Percentiles rank a stretch among this genome's conserved stretches.
Conservation (phyloP, 2,888 invertebrate species). For the Hipparchia sbordonii region DNA sequence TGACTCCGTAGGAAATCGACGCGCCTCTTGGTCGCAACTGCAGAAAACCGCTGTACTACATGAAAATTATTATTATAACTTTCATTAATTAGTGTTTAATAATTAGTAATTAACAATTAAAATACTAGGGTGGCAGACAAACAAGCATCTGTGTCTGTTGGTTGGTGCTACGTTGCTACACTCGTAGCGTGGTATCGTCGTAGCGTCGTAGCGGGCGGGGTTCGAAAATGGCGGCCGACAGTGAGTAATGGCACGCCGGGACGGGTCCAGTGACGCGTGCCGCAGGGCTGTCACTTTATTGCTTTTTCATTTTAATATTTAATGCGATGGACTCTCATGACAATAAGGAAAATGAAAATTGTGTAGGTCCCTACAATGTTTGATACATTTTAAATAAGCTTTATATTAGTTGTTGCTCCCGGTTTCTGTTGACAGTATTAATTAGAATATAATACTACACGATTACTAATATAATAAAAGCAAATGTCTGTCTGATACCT, state of each 20-base stretch:
- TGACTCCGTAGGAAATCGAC: too few species aligned
- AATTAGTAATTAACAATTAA: conserved; percentile 23
- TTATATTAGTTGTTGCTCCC: neutral
- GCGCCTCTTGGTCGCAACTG: too few species aligned
- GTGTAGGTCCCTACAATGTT: conserved; percentile 2
- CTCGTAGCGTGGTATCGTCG: conserved; percentile 62
- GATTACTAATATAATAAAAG: too few species aligned
- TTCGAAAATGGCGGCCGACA: conserved; percentile 80
- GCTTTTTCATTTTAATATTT: conserved; percentile 29
- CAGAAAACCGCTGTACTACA: neutral
- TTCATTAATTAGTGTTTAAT: neutral
- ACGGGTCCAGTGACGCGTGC: conserved; percentile 82
- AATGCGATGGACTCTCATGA: conserved; percentile 28
- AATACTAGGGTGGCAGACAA: conserved; percentile 45
- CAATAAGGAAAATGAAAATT: conserved; percentile 25
- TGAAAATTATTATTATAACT: too few species aligned
- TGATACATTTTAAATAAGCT: conserved; percentile 18
- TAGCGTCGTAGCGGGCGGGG: conserved; percentile 76
- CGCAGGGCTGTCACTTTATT: conserved; percentile 63
- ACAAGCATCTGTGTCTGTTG: conserved; percentile 6
- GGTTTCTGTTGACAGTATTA: neutral
- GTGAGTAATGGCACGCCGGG: conserved; percentile 79
- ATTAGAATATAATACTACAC: too few species aligned
- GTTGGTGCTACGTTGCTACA: conserved; percentile 45
- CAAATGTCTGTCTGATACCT: too few species aligned